Conservation (phyloP, 30 jellyfish, hydroid and myxozoan genomes). For the Hydractinia echinata region DNA sequence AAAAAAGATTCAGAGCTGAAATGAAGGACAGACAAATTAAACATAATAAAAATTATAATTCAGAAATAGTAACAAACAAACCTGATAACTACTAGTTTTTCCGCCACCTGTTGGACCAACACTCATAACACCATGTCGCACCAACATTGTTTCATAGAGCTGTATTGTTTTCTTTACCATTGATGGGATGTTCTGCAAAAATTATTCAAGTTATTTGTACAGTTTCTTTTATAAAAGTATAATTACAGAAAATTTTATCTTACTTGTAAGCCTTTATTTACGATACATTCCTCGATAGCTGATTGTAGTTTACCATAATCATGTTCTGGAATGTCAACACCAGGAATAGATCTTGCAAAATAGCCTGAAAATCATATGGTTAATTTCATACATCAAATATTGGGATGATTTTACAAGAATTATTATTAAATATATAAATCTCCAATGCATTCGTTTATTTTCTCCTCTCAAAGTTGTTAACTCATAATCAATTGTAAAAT, state of each 20-base stretch:
- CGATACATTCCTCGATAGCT: conserved; percentile 70
- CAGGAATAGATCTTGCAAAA: conserved; percentile 94
- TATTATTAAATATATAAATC: no score
- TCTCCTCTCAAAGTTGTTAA: no score
- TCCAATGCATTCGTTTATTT: no score
- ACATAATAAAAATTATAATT: no score
- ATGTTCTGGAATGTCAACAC: conserved; percentile 91
- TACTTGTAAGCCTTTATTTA: conserved; percentile 72
- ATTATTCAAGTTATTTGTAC: background rate
- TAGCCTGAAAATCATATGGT: conserved; percentile 45
- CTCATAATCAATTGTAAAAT: no score
- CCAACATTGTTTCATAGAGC: conserved; percentile 93
- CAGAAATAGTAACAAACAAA: background rate
- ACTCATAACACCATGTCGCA: conserved; percentile 96
- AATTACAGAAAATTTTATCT: background rate
- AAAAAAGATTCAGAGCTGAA: no score
- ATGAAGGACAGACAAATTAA: no score
- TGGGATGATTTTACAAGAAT: no score
- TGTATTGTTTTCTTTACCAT: conserved; percentile 90
- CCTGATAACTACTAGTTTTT: conserved; percentile 87
- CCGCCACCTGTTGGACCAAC: conserved; percentile 99
- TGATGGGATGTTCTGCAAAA: conserved; percentile 54
- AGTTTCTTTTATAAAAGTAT: no score
- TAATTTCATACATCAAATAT: background rate
- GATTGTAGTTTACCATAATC: conserved; percentile 88